phyloP scores from a whole-genome alignment of 1,140 invertebrate species.

The Euura lappo region DNA sequence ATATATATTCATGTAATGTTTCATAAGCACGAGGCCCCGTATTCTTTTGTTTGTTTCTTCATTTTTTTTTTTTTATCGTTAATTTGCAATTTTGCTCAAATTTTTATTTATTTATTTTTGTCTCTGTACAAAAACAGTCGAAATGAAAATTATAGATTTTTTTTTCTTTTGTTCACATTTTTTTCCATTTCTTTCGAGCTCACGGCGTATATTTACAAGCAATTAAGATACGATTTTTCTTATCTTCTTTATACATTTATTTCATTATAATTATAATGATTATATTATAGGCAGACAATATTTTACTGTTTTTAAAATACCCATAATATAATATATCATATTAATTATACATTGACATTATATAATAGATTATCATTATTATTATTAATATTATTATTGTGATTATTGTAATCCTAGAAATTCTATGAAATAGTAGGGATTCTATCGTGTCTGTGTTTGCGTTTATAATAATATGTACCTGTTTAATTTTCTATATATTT shows the following conservation, averaged over 20 bases:
- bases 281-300: neutral
- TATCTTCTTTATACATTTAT: constrained; percentile 59
- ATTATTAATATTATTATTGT: constrained; percentile 31
- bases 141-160: constrained; percentile 60
- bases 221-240: constrained; percentile 51
- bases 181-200: constrained; percentile 50
- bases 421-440: constrained; percentile 38
- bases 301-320: too few relatives aligned
- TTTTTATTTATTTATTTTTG: constrained; percentile 51
- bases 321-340: too few relatives aligned
- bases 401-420: constrained; percentile 46
- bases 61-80: constrained; percentile 36
- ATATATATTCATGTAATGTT: constrained; percentile 57
- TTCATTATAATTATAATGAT: constrained; percentile 31
- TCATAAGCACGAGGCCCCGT: constrained; percentile 60
- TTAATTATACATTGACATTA: constrained; percentile 57
- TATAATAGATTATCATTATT: constrained; percentile 26
- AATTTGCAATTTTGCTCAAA: constrained; percentile 46
- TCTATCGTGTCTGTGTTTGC: constrained; percentile 13
- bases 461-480: too few relatives aligned
- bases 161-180: constrained; percentile 22
- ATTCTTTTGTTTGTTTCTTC: constrained; percentile 30
- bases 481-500: too few relatives aligned
- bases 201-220: constrained; percentile 60
- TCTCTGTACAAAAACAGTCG: constrained; percentile 62